Evolutionary conservation across 2,113 vertebrate species (phyloP).

Genomic region (Pundamilia nyererei): DNA sequence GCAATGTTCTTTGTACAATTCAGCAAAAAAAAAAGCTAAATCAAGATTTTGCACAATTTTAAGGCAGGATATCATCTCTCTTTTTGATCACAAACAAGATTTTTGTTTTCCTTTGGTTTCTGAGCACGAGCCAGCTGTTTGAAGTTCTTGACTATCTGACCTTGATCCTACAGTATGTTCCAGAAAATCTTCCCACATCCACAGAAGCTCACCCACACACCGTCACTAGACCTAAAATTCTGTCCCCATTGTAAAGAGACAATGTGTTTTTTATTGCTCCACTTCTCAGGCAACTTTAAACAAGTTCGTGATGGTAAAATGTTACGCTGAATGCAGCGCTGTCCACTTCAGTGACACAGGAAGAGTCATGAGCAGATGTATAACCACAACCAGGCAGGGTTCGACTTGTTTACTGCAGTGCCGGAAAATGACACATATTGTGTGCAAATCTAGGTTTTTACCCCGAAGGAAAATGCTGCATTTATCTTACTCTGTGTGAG

Average conservation of each 20-base stretch:
- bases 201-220: not conserved
- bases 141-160: not conserved
- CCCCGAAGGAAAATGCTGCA: not conserved
- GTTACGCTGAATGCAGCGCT: not conserved
- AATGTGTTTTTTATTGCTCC: not conserved
- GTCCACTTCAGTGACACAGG: not conserved
- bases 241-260: not conserved
- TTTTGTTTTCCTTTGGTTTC: not conserved
- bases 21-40: not conserved
- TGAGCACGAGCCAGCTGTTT: not conserved
- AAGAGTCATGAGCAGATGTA: conserved; percentile 10
- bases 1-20: not conserved
- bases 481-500: not conserved
- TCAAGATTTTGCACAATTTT: not conserved
- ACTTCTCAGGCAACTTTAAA: not conserved
- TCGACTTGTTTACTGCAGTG: not conserved
- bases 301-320: not conserved
- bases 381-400: not conserved
- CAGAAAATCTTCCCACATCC: not conserved
- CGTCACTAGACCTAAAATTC: not conserved
- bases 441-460: not conserved
- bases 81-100: not conserved
- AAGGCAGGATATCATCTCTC: not conserved
- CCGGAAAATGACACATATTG: conserved; percentile 11
- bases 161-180: not conserved